Evolutionary conservation across 2,888 invertebrate genomes (phyloP), one percentile per base, ranked within the genome.

Genomic region (Troides oblongomaculatus): DNA sequence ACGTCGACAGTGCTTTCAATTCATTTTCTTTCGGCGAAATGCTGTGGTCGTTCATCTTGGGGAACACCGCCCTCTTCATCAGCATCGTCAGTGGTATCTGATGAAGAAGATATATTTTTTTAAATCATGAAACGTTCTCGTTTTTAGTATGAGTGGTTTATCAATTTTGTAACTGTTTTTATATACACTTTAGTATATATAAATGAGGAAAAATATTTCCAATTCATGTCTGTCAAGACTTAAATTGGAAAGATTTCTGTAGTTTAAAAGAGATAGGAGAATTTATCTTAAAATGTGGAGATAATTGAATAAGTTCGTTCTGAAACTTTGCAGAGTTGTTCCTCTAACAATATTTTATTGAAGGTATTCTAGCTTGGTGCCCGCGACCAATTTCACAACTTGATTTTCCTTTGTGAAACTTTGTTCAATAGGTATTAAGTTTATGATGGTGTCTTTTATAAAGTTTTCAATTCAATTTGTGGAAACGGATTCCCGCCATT

Each of bases 21-120:
- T 98, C 97, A 76, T 97, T 96, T 83, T 97, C 97, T 61, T 95
- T 93, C 0, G 96, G 95, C 1, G 95, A 95, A 73, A 95, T 92
- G 72, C 92, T 94, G 72, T 94, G 94, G 79, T 96, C 95, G 76
- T 95, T 95, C 80, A 95, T 91, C 72, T 94, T 94, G 7, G 94
- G 93, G 80, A 97, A 94, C 21, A 95, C 87, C 30, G 94, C 90
- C 79, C 94, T 93, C 72, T 96, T 95, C 88, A 96, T 95, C 77
- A 98, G 88, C 90, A 96, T 96, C 0, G 96, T 96, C 17, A 96
- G 88, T 0, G 96, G 96, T 68, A 96, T 95, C 93, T 93, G 79
- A 53, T 53, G 53, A 53, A n/a, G 1, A 53, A 53, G 3, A 12
- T n/a, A 7, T 18, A 4, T 18, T n/a, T 53, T 3, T 7, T 53